A percentile compares a stretch with the other conserved stretches of the same genome.
Evolutionary conservation across 1,140 invertebrate genomes (phyloP).

Genomic region (Ephestia elutella): DNA sequence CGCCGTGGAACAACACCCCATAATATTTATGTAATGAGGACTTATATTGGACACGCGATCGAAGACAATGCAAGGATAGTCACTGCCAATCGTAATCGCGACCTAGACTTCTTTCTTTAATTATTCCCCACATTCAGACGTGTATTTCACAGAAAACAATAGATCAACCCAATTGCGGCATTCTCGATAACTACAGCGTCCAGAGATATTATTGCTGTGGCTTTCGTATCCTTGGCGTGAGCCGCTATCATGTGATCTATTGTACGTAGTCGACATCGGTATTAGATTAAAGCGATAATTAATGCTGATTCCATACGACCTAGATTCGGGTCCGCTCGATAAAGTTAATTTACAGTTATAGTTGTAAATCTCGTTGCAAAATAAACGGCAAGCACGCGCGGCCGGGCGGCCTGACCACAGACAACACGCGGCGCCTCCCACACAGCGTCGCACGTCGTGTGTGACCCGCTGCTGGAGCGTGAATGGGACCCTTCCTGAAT

Average conservation of each 20-base stretch:
- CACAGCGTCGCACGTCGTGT: constrained; percentile 41
- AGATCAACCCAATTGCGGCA: constrained; percentile 51
- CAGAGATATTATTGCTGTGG: constrained; percentile 44
- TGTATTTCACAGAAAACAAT: constrained; percentile 55
- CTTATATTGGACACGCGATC: constrained; percentile 68
- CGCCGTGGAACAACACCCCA: constrained; percentile 41
- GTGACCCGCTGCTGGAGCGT: constrained; percentile 22
- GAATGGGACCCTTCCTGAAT: constrained; percentile 40
- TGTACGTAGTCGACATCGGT: constrained; percentile 66
- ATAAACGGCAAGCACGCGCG: constrained; percentile 63
- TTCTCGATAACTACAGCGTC: constrained; percentile 38
- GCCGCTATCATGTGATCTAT: constrained; percentile 70
- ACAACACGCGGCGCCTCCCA: constrained; percentile 62
- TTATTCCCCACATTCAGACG: constrained; percentile 51
- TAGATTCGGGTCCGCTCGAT: constrained; percentile 66
- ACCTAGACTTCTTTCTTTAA: constrained; percentile 70
- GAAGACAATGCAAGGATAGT: constrained; percentile 68
- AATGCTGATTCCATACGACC: constrained; percentile 74
- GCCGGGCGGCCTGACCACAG: constrained; percentile 61
- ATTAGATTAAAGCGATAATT: constrained; percentile 72
- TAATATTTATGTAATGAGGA: constrained; percentile 70
- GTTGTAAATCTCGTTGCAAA: constrained; percentile 72
- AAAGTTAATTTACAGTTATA: constrained; percentile 74
- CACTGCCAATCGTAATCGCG: constrained; percentile 34
- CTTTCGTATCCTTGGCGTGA: constrained; percentile 68